Percentiles rank a stretch among this genome's conserved stretches.
phyloP scores from a whole-genome alignment of 1,140 invertebrate genomes.

The Pomacea maculata region DNA sequence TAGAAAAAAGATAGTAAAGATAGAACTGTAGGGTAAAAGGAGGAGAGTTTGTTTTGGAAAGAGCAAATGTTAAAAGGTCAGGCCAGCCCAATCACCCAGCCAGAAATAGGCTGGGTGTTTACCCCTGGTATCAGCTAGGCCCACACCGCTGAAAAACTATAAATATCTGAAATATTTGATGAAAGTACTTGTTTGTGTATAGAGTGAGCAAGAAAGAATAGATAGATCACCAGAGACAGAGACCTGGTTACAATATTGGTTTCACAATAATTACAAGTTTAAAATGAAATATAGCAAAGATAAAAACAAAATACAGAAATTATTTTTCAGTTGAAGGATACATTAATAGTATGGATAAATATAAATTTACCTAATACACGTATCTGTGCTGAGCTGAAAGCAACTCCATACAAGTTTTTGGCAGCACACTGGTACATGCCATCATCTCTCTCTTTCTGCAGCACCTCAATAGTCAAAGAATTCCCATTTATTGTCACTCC shows the following conservation, averaged over 20 bases:
- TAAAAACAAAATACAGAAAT: background rate
- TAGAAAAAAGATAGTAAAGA: no score
- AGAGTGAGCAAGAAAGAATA: background rate
- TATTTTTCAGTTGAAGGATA: background rate
- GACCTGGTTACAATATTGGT: background rate
- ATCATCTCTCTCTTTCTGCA: slow-evolving; percentile 71
- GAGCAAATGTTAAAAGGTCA: no score
- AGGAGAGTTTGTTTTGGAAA: no score
- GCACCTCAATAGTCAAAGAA: slow-evolving; percentile 35
- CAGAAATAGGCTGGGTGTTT: background rate
- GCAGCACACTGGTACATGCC: slow-evolving; percentile 97
- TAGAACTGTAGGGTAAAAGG: no score
- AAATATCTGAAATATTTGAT: no score
- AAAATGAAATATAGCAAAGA: background rate
- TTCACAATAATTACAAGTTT: background rate
- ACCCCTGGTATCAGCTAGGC: no score
- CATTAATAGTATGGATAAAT: slow-evolving; percentile 10
- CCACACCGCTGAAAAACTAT: no score
- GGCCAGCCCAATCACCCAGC: no score
- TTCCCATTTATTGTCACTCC: slow-evolving; percentile 31
- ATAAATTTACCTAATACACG: slow-evolving; percentile 71
- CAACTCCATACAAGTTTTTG: slow-evolving; percentile 85
- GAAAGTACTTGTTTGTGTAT: no score
- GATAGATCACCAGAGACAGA: no score
- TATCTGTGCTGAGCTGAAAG: slow-evolving; percentile 89